phyloP scores from a whole-genome alignment of 2,888 invertebrate species.

The Oxycera nigricornis region DNA sequence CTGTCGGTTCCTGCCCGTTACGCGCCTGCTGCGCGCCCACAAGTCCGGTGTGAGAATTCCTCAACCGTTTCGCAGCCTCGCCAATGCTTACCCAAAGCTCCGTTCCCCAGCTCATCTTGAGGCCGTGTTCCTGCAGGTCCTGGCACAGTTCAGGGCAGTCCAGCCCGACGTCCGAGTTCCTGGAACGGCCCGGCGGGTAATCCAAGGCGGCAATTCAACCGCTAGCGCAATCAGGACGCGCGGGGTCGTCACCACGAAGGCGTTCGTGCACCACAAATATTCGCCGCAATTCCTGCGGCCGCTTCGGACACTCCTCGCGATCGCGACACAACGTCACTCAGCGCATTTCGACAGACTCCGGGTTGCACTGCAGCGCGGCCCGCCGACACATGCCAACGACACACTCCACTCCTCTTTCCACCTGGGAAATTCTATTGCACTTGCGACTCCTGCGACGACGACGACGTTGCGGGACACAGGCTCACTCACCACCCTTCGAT shows the following conservation, averaged over 20 bases:
- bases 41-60: background rate
- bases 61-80: background rate
- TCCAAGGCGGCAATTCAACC: constrained; percentile 24
- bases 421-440: constrained; percentile 36
- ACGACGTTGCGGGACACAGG: background rate
- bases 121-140: background rate
- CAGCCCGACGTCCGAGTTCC: background rate
- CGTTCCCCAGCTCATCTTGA: constrained; percentile 62
- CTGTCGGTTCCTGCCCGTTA: background rate
- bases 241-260: background rate
- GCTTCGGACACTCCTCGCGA: constrained; percentile 20
- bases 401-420: constrained; percentile 17
- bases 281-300: background rate
- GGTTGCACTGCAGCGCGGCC: background rate
- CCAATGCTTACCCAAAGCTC: constrained; percentile 61
- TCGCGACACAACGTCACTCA: constrained; percentile 18
- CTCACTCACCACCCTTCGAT: too few species aligned
- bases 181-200: constrained; percentile 15
- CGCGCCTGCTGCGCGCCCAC: background rate
- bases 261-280: background rate
- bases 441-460: background rate
- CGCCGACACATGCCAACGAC: constrained; percentile 13
- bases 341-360: background rate
- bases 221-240: background rate
- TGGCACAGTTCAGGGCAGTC: constrained; percentile 57